Evolutionary conservation across 2,888 invertebrate genomes (phyloP), one percentile per base, ranked within the genome.

Genomic region (Sussaba pulchella): DNA sequence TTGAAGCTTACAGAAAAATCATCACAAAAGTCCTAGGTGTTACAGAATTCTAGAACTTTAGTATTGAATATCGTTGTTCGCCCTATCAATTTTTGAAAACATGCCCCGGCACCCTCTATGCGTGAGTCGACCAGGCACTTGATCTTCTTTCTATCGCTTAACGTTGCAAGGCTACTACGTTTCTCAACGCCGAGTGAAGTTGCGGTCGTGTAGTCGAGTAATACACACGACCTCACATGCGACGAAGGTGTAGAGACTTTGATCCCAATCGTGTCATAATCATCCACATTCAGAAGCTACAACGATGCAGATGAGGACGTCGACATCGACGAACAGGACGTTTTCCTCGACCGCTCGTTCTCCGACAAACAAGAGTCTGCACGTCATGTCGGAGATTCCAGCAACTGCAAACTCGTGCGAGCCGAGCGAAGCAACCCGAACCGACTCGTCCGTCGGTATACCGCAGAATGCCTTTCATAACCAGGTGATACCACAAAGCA

Each of bases 241-340:
- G 73, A 47, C 63, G 61, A 47, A 24, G 50, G 70, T 67, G 78
- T 63, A 50, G 69, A 54, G 57, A 77, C 77, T 82, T 78, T 80
- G 52, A 64, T 81, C 80, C 70, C 84, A 87, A 88, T 87, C 84
- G 82, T 78, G 73, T 74, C 71, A 75, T 70, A 63, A 57, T 81
- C 85, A 87, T 88, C 86, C 86, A 78, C 86, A 87, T 71, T 77
- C 71, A 47, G 54, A 57, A 24, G 71, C 64, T 52, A 64, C 71
- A 54, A 45, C 50, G 70, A 45, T 26, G 36, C 36, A 12, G 17
- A 26, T 59, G 26, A 59, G 52, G 76, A 57, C 64, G 39, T 17
- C 24, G 36, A 10, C 39, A 54, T 70, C 63, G 45, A 52, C 70
- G 31, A 31, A 71, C 70, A 45, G 57, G 43, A 47, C 47, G 31